Conservation (phyloP, 2,113 vertebrate genomes). For the Archocentrus centrarchus region DNA sequence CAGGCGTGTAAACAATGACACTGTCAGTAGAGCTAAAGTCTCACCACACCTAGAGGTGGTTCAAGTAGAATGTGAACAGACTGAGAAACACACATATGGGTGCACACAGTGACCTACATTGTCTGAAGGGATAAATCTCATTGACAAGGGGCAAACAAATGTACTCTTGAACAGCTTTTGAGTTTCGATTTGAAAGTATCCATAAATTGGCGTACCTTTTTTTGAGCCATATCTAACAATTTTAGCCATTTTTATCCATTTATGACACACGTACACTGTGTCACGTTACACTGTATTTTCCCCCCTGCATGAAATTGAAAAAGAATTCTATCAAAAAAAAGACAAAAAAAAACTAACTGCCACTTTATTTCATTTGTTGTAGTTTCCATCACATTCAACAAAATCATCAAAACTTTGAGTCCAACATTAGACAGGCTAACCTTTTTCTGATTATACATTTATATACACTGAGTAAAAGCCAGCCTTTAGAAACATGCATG, state of each 20-base stretch:
- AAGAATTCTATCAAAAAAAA: no score
- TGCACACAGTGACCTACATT: neutral
- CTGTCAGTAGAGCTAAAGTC: constrained; percentile 55
- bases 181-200: neutral
- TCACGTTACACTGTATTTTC: no score
- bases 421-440: neutral
- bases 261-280: no score
- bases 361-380: neutral
- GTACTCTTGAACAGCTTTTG: neutral
- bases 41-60: constrained; percentile 30
- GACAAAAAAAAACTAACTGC: no score
- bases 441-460: neutral
- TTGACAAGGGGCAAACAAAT: fast-evolving
- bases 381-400: neutral
- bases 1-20: constrained; percentile 26
- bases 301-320: neutral
- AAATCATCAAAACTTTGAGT: neutral
- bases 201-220: neutral
- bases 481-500: neutral
- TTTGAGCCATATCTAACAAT: neutral
- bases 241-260: neutral
- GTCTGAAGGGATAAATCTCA: neutral
- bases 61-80: constrained; percentile 43
- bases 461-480: neutral
- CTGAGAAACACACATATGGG: neutral